Evolutionary conservation across 2,113 vertebrate species (phyloP).

Genomic region (Cinclus mexicanus): DNA sequence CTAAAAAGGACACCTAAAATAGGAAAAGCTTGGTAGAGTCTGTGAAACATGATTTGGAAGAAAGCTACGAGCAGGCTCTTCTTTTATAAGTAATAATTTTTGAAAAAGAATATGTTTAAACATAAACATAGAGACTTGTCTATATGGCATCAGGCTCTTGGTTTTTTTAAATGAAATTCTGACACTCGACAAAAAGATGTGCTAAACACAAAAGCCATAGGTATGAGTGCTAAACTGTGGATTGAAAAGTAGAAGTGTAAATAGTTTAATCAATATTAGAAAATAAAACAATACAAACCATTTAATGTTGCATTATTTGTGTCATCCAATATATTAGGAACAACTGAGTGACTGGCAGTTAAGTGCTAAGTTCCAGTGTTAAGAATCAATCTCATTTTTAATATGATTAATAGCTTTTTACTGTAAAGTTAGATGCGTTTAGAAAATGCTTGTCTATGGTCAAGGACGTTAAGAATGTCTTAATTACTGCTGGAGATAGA

Average conservation of each 20-base stretch:
- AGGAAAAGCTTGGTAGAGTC: conserved; percentile 30
- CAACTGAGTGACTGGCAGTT: not conserved
- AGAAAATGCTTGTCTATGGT: not conserved
- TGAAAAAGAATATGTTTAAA: conserved; percentile 65
- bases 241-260: conserved; percentile 76
- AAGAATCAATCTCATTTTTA: not conserved
- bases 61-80: conserved; percentile 66
- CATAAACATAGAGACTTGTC: conserved; percentile 64
- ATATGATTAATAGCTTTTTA: not conserved
- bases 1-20: conserved; percentile 48
- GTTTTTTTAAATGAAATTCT: conserved; percentile 39
- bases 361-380: not conserved
- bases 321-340: conserved; percentile 44
- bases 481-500: not conserved
- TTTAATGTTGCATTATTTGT: conserved; percentile 67
- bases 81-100: conserved; percentile 50
- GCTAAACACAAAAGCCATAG: conserved; percentile 79
- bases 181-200: conserved; percentile 71
- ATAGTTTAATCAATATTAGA: conserved; percentile 81
- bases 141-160: conserved; percentile 71
- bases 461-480: not conserved
- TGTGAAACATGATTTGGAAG: conserved; percentile 60
- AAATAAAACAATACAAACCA: conserved; percentile 77
- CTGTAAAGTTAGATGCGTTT: not conserved
- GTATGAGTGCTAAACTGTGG: conserved; percentile 77